Evolutionary conservation across 2,113 vertebrate genomes (phyloP).

Genomic region (Axis porcinus): DNA sequence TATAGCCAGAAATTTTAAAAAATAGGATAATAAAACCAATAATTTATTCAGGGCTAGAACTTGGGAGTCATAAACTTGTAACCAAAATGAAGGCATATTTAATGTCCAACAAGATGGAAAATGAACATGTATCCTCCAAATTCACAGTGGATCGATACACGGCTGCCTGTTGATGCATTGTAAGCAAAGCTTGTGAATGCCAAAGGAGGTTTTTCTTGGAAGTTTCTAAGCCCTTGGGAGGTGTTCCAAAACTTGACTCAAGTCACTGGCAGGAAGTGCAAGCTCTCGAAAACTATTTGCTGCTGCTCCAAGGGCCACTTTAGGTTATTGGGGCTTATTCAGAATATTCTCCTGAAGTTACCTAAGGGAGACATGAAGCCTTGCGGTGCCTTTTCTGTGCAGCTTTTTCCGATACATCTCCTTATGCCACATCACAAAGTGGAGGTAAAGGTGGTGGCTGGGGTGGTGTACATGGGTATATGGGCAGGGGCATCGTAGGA

Average conservation of each 20-base stretch:
- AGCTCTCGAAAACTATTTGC: constrained; percentile 46
- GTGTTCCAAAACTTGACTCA: constrained; percentile 43
- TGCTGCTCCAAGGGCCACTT: constrained; percentile 25
- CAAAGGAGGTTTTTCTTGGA: constrained; percentile 53
- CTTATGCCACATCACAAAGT: not conserved
- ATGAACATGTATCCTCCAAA: not conserved
- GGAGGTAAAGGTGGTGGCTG: not conserved
- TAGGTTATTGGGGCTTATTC: constrained; percentile 21
- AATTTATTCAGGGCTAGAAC: not conserved
- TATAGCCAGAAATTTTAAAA: not conserved
- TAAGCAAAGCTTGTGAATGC: constrained; percentile 18
- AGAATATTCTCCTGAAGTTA: constrained; percentile 49
- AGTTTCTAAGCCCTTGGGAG: constrained; percentile 47
- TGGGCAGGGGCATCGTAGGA: not conserved
- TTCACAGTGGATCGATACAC: not conserved
- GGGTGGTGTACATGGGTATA: not conserved
- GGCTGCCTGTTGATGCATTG: not conserved
- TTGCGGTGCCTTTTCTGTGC: not conserved
- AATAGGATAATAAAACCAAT: not conserved
- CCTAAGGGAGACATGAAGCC: not conserved
- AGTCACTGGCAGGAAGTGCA: constrained; percentile 37
- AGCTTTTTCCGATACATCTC: not conserved
- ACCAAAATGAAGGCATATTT: not conserved
- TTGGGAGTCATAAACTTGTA: not conserved
- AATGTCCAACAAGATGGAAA: not conserved